Conservation (phyloP, 2,113 vertebrate genomes). For the Platysternon megacephalum region DNA sequence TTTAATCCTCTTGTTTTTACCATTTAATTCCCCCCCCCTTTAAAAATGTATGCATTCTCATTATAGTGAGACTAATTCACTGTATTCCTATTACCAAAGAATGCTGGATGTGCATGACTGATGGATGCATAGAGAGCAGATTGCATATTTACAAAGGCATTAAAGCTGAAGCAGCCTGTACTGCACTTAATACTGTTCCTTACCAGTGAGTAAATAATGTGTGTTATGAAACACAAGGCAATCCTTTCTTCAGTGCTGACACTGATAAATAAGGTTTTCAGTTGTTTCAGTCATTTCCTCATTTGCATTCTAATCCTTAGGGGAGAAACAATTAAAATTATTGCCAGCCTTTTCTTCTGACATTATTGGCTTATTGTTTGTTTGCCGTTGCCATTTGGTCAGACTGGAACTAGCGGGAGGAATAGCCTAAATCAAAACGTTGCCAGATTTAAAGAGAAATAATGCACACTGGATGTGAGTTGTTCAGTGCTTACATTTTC, state of each 20-base stretch:
- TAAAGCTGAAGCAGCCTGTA: constrained; percentile 7
- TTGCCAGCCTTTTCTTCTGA: constrained; percentile 35
- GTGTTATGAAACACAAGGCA: constrained; percentile 27
- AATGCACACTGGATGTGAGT: neutral
- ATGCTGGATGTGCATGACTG: neutral
- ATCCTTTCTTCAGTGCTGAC: constrained; percentile 35
- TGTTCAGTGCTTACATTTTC: constrained; percentile 44
- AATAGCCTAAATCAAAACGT: constrained; percentile 56
- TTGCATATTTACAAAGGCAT: constrained; percentile 24
- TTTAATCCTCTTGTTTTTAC: neutral
- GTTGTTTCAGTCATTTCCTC: constrained; percentile 38
- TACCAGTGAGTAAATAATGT: constrained; percentile 23
- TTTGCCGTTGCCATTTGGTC: constrained; percentile 59
- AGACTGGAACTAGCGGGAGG: constrained; percentile 51
- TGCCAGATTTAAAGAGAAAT: constrained; percentile 52
- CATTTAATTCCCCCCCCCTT: neutral
- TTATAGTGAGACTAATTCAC: neutral
- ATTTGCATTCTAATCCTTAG: constrained; percentile 27
- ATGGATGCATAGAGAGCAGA: neutral
- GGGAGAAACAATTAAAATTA: constrained; percentile 46
- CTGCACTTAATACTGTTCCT: constrained; percentile 26
- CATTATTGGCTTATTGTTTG: constrained; percentile 39
- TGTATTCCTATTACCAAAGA: neutral
- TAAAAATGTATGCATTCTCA: neutral
- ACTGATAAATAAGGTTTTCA: constrained; percentile 49